Conservation (phyloP, 2,797 vertebrate species). For the Neopelma chrysocephalum region DNA sequence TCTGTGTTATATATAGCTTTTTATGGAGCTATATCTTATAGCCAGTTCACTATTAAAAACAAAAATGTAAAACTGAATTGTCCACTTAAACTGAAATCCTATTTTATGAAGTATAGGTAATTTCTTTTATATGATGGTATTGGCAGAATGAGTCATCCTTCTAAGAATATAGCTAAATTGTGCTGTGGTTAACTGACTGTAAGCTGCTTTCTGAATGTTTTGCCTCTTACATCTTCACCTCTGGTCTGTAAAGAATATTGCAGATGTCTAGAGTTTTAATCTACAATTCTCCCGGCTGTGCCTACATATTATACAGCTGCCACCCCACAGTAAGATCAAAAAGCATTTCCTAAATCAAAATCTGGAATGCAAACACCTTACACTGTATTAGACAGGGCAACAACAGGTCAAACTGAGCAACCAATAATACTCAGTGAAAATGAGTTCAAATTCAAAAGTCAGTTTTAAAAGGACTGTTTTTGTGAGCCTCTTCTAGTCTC, state of each 20-base stretch:
- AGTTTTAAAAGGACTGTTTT: neutral
- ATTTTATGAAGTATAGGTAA: conserved; percentile 38
- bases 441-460: neutral
- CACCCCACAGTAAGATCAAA: neutral
- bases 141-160: conserved; percentile 39
- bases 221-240: neutral
- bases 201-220: conserved; percentile 5
- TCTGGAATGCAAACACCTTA: neutral
- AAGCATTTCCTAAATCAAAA: neutral
- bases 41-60: conserved; percentile 33
- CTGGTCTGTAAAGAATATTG: neutral
- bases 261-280: neutral
- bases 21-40: conserved; percentile 24
- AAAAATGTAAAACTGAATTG: conserved; percentile 42
- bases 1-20: conserved; percentile 17
- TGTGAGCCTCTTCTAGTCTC: neutral
- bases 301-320: neutral
- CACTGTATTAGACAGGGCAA: neutral
- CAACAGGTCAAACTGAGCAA: neutral
- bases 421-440: neutral
- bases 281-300: neutral
- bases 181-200: neutral
- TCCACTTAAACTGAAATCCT: conserved; percentile 44
- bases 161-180: conserved; percentile 15
- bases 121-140: conserved; percentile 12